Conservation (phyloP, 2,113 vertebrate genomes). For the Salvator merianae region DNA sequence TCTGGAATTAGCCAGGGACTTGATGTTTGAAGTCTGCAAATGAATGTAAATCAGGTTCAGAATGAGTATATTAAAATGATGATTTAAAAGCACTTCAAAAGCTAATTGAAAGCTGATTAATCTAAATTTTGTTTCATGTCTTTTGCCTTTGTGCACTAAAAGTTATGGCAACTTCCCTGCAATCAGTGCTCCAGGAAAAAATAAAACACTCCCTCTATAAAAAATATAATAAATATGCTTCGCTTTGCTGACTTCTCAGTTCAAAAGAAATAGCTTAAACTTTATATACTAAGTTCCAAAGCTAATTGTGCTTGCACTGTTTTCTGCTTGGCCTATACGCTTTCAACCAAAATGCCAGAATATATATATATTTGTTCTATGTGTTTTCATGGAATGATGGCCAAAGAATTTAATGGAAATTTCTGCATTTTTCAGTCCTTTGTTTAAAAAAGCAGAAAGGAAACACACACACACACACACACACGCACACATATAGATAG, state of each 20-base stretch:
- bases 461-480: too few relatives aligned
- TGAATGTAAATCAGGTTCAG: slow-evolving; percentile 60
- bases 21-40: slow-evolving; percentile 65
- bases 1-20: slow-evolving; percentile 52
- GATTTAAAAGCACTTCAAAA: slow-evolving; percentile 64
- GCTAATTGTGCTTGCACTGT: not conserved
- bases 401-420: not conserved
- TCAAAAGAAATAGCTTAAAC: slow-evolving; percentile 17
- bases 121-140: slow-evolving; percentile 45
- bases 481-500: too few relatives aligned
- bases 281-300: not conserved
- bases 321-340: not conserved
- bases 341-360: not conserved
- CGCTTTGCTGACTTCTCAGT: slow-evolving; percentile 11
- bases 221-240: slow-evolving; percentile 18
- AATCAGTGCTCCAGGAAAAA: slow-evolving; percentile 10
- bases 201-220: not conserved
- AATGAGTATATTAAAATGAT: slow-evolving; percentile 52
- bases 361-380: not conserved
- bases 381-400: too few relatives aligned
- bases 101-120: slow-evolving; percentile 49
- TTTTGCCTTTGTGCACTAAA: slow-evolving; percentile 52
- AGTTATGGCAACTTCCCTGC: slow-evolving; percentile 34
- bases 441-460: not conserved
- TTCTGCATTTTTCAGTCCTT: not conserved